Evolutionary conservation across 2,113 vertebrate species (phyloP), one percentile per base, ranked within the genome.

Genomic region (Telmatochromis sp.): DNA sequence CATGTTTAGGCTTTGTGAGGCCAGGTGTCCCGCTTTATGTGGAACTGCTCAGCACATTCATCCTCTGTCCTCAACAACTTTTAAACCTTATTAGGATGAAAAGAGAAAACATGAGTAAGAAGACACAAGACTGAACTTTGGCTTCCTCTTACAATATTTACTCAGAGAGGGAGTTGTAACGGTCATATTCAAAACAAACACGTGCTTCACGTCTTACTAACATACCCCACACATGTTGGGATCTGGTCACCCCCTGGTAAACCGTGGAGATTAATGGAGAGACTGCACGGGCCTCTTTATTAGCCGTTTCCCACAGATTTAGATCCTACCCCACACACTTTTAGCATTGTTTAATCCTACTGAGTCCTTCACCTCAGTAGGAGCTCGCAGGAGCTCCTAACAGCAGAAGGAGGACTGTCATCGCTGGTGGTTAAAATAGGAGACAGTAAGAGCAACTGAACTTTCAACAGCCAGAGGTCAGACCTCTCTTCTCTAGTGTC

Each of bases 111-210:
- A 45, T 26, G 31, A 63, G 58, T 40, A 73, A 42, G n/a, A 70
- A 42, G 35, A 70, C 35, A 42, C 65, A 42, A 70, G 70, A 49
- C 23, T 49, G 70, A 51, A 78, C 73, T 31, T 78, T 49, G 9
- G 15, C 70, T 78, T 31, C 45, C 70, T 78, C 42, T 78, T 49
- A n/a, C 26, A 49, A 49, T 75, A 75, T 49, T 75, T 47, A 19
- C 70, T 75, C 23, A 75, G 14, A 0, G 70, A 49, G 70, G 70
- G 70, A 28, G 14, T 47, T 28, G 42, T 75, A 45, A 49, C 15
- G 0, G 23, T 47, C 23, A 2, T 47, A 49, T 19, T 49, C 0
- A 78, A 49, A 49, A 1, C 70, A 1, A 78, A 49, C 70, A 78
- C 2, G 2, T 49, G 23, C 23, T 75, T 75, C 9, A 31, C 1